Evolutionary conservation across 2,888 invertebrate genomes (phyloP).

Genomic region (Dryadula phaetusa): DNA sequence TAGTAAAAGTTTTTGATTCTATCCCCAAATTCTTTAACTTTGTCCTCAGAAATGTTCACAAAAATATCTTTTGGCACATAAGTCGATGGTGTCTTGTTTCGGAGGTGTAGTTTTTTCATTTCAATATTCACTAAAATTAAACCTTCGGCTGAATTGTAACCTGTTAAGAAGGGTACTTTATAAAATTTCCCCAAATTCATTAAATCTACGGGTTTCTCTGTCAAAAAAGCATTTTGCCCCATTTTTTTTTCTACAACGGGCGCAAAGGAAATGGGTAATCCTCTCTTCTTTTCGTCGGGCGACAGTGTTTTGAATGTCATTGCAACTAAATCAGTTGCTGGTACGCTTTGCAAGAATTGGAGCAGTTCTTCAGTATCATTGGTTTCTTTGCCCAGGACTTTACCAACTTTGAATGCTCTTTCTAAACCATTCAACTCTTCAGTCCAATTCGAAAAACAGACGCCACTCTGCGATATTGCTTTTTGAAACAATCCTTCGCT

Average conservation of each 20-base stretch:
- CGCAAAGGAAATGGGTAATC: constrained; percentile 53
- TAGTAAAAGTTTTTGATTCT: constrained; percentile 50
- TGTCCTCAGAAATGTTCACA: constrained; percentile 45
- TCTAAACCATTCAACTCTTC: constrained; percentile 45
- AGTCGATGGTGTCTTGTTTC: constrained; percentile 50
- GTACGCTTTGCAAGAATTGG: constrained; percentile 49
- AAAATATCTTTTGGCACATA: constrained; percentile 53
- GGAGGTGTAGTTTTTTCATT: constrained; percentile 50
- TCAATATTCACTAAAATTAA: constrained; percentile 45
- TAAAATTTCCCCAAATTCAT: constrained; percentile 49
- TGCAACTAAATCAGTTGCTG: constrained; percentile 49
- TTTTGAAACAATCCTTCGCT: constrained; percentile 62
- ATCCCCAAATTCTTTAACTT: constrained; percentile 48
- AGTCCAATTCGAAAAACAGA: constrained; percentile 53
- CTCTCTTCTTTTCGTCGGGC: constrained; percentile 52
- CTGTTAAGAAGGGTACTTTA: constrained; percentile 54
- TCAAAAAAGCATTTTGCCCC: constrained; percentile 52
- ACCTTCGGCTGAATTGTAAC: constrained; percentile 57
- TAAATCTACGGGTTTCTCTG: constrained; percentile 51
- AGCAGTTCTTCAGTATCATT: constrained; percentile 49
- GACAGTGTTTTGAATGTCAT: constrained; percentile 51
- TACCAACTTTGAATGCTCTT: constrained; percentile 51
- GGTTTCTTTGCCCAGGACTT: constrained; percentile 51
- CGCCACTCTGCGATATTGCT: constrained; percentile 63
- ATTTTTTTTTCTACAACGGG: constrained; percentile 62